Percentiles rank a stretch among this genome's conserved stretches.
Conservation (phyloP, 2,113 vertebrate genomes). For the Haemorhous mexicanus region DNA sequence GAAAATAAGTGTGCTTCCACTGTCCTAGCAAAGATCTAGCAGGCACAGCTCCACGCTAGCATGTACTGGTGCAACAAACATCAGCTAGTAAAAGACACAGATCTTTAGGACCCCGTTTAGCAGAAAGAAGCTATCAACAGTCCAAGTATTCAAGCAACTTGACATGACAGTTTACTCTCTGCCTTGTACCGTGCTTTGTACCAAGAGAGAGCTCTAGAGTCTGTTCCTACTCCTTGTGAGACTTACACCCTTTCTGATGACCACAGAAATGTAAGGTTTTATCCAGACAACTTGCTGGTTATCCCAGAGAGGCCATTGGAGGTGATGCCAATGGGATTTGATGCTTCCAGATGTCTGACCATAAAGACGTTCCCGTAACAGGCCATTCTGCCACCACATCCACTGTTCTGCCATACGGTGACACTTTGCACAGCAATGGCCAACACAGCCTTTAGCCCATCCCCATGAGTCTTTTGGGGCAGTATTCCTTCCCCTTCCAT, state of each 20-base stretch:
- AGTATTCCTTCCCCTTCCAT: not conserved
- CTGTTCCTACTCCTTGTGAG: not conserved
- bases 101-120: not conserved
- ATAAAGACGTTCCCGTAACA: not conserved
- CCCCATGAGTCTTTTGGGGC: not conserved
- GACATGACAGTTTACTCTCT: not conserved
- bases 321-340: not conserved
- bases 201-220: not conserved
- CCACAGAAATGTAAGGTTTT: not conserved
- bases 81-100: conserved; percentile 1
- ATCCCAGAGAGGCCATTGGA: not conserved
- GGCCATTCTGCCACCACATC: not conserved
- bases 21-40: not conserved
- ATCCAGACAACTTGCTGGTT: not conserved
- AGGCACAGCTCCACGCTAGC: conserved; percentile 17
- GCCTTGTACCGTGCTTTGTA: not conserved
- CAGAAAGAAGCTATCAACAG: not conserved
- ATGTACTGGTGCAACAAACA: not conserved
- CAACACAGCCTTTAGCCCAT: not conserved
- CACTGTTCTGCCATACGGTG: accelerated
- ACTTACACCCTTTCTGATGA: not conserved
- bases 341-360: not conserved
- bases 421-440: not conserved
- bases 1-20: not conserved
- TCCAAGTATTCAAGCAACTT: not conserved